A percentile compares a stretch with the other conserved stretches of the same genome.
Evolutionary conservation across 2,888 invertebrate species (phyloP).

Genomic region (Notodonta dromedarius): DNA sequence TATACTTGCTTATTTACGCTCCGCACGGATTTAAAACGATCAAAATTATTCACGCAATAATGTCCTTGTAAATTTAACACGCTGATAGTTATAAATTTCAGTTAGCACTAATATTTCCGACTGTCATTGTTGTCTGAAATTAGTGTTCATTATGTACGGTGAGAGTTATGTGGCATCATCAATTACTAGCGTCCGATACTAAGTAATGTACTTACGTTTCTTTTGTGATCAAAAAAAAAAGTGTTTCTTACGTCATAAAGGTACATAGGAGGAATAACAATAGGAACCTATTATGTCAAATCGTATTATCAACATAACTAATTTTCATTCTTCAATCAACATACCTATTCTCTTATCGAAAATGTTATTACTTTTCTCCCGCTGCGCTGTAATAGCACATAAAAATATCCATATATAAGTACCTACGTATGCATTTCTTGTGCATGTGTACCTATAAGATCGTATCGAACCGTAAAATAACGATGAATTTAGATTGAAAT

Average conservation of each 20-base stretch:
- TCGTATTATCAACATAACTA: constrained; percentile 25
- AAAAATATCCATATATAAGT: not conserved
- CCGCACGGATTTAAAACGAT: constrained; percentile 52
- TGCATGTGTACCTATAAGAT: not conserved
- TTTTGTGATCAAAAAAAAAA: not conserved
- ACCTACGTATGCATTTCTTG: not conserved
- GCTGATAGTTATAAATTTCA: constrained; percentile 47
- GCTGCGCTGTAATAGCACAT: not conserved
- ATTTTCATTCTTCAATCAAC: constrained; percentile 32
- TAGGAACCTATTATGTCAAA: constrained; percentile 15
- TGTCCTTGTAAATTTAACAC: constrained; percentile 61
- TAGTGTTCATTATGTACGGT: not conserved
- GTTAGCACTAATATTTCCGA: constrained; percentile 28
- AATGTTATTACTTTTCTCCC: constrained; percentile 6
- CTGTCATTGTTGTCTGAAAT: constrained; percentile 17
- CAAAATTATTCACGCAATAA: constrained; percentile 73
- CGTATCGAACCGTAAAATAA: constrained; percentile 1
- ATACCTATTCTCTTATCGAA: constrained; percentile 41
- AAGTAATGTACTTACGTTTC: not conserved
- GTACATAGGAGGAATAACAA: not conserved
- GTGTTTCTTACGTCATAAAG: not conserved
- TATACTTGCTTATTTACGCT: constrained; percentile 57
- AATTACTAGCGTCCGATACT: not conserved
- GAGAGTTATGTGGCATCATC: not conserved
- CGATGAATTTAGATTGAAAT: not conserved